These are phyloP conservation scores for Drosophila mauritiana DNA, from an alignment of 1,140 invertebrate genomes.

Conservation along the genomic window DNA sequence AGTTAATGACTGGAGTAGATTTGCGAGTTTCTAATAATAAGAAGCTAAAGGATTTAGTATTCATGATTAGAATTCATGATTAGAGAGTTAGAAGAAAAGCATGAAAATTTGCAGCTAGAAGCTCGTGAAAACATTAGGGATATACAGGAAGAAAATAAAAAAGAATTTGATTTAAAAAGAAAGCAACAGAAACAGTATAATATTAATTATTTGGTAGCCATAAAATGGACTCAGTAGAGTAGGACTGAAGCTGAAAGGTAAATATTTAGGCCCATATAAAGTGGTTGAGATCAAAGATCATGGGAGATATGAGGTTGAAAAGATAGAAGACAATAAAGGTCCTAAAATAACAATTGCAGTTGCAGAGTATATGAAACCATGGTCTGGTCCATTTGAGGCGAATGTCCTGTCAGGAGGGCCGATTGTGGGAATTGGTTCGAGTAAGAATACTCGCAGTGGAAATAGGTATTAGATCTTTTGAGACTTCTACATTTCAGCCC, in stretches of 20 bases:
- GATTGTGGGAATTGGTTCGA: background rate
- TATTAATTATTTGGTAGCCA: background rate
- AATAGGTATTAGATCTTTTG: no score
- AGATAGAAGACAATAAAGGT: background rate
- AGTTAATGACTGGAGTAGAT: background rate
- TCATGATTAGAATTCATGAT: background rate
- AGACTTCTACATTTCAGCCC: no score
- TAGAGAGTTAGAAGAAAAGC: background rate
- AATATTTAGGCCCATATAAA: background rate
- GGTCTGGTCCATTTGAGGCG: constrained; percentile 5
- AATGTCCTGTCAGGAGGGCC: constrained; percentile 1
- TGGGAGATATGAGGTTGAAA: background rate
- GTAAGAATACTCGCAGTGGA: no score
- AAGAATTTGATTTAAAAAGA: background rate
- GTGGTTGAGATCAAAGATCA: background rate
- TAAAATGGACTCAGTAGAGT: background rate
- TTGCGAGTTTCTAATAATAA: background rate
- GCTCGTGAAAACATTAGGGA: background rate
- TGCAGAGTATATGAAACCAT: constrained; percentile 14
- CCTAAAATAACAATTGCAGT: background rate
- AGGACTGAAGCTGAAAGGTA: background rate
- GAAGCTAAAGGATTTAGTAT: background rate
- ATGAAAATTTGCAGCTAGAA: background rate
- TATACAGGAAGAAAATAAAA: background rate
- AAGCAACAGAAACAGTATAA: background rate